Evolutionary conservation across 2,797 vertebrate genomes (phyloP), one percentile per base, ranked within the genome.

Genomic region (Acridotheres tristis): DNA sequence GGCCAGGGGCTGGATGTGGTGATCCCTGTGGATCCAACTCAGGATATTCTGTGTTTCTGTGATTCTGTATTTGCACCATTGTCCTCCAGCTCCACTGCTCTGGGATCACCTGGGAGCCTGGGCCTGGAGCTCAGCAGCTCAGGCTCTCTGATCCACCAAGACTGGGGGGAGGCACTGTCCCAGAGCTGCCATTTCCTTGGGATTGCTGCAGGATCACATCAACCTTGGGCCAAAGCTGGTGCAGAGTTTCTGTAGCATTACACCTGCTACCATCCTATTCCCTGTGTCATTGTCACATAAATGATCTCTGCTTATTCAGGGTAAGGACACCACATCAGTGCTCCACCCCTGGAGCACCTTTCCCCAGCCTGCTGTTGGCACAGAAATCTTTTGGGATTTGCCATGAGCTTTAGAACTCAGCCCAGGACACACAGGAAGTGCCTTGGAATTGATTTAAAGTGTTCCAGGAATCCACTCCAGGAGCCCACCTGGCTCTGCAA

Each of bases 1-100:
- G 30, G 13, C 0, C 42, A 15, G 45, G 43, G 0, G 15, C 30
- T 25, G 50, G 16, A 61, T 23, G 9, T 9, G 9, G 9, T 38
- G 48, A 13, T 23, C 36, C 22, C 9, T 32, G 63, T 55, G 71
- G 13, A 3, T 38, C 23, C 55, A 55, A 0, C 19, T 43, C 57
- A 21, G 50, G 48, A n/a, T 21, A 30, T n/a, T 50, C 32, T 12
- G 19, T 32, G 26, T 48, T 42, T 16, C 30, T 32, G 10, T 43
- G 57, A 26, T 10, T 32, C 34, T 40, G 12, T n/a, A 30, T 15
- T 45, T 13, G 22, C 27, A 38, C 18, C 27, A 5, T 0, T 20
- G 6, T 34, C 16, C 34, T 65, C 61, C 51, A 73, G 0, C 8
- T 12, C 27, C 2, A 0, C 12, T 42, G 38, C 36, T 61, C 57